phyloP scores from a whole-genome alignment of 23 tunicate genomes.

The Pegea sp. region DNA sequence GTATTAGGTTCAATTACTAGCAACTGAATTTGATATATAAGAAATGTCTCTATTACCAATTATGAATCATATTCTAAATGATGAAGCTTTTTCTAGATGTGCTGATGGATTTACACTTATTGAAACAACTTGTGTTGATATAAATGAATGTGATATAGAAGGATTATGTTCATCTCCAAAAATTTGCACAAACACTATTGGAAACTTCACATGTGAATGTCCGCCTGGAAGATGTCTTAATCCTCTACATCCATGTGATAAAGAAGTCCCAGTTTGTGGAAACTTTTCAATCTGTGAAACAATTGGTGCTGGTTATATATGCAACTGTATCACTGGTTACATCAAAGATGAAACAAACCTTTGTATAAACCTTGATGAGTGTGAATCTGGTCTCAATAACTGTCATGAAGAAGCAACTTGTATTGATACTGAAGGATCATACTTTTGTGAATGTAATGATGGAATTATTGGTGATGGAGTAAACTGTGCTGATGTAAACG shows the following conservation, averaged over 20 bases:
- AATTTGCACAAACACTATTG: neutral
- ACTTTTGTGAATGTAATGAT: neutral
- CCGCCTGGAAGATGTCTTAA: neutral
- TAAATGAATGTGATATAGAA: neutral
- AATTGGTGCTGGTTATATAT: neutral
- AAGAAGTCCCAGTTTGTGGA: neutral
- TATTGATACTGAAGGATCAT: neutral
- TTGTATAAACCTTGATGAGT: neutral
- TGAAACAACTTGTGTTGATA: neutral
- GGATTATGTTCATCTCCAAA: neutral
- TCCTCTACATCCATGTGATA: neutral
- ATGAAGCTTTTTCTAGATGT: no score
- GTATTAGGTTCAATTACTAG: no score
- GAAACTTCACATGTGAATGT: neutral
- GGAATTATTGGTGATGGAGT: constrained; percentile 6
- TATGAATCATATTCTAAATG: no score
- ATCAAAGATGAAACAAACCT: neutral
- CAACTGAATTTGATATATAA: no score
- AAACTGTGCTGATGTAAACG: neutral
- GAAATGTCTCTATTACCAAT: no score
- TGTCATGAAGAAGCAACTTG: constrained; percentile 1
- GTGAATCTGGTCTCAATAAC: neutral
- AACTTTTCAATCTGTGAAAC: neutral
- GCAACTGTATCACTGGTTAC: neutral
- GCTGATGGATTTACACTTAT: neutral